A percentile compares a stretch with the other conserved stretches of the same genome.
phyloP scores from a whole-genome alignment of 2,797 vertebrate species.

The Clangula hyemalis region DNA sequence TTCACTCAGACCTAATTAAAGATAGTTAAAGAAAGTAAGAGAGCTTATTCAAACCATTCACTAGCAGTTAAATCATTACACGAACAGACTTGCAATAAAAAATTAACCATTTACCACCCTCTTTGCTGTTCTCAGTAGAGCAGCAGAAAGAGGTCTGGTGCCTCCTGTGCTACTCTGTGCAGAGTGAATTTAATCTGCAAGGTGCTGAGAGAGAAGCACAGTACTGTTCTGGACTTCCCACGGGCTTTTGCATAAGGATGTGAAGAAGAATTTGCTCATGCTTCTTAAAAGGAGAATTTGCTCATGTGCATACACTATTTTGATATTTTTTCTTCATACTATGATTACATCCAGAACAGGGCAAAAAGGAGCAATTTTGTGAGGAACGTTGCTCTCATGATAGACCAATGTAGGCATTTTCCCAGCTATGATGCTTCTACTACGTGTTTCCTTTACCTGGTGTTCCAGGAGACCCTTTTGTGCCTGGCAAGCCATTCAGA shows the following conservation, averaged over 20 bases:
- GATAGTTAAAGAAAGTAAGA: not conserved
- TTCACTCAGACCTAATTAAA: slow-evolving; percentile 80
- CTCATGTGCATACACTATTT: not conserved
- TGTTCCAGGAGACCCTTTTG: slow-evolving; percentile 88
- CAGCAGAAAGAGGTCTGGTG: not conserved
- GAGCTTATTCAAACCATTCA: not conserved
- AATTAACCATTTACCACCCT: not conserved
- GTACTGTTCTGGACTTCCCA: not conserved
- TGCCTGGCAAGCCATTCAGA: slow-evolving; percentile 91
- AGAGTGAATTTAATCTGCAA: not conserved
- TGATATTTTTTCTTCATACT: not conserved
- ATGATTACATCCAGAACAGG: not conserved
- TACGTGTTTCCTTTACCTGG: slow-evolving; percentile 79
- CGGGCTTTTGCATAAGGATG: not conserved
- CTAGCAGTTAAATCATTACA: not conserved
- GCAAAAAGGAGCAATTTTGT: not conserved
- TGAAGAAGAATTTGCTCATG: not conserved
- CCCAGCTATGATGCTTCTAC: not conserved
- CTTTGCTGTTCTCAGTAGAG: not conserved
- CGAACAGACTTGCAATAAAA: not conserved
- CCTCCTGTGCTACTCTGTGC: not conserved
- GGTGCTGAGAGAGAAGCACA: not conserved
- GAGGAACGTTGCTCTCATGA: not conserved
- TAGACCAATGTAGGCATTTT: not conserved
- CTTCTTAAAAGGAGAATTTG: not conserved